Evolutionary conservation across 2,888 invertebrate genomes (phyloP), one percentile per base, ranked within the genome.

Genomic region (Aromia moschata): DNA sequence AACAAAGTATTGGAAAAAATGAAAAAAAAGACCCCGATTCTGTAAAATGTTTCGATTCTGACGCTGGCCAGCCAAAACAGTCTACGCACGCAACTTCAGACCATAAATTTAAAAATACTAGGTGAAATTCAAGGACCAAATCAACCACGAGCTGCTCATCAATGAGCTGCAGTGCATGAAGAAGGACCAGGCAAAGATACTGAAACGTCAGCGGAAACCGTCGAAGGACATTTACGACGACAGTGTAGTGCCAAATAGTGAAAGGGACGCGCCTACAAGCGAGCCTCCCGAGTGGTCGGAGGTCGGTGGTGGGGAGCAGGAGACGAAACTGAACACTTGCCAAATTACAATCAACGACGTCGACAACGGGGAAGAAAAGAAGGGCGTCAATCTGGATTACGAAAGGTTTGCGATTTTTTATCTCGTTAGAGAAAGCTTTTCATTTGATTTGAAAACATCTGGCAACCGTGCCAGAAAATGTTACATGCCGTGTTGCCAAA

Each of bases 101-200:
- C 44, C 47, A 33, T 4, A 10, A 25, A 44, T 25, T 45, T 47
- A 58, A 37, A 63, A 31, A 11, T 16, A 9, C 58, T 54, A 20
- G 47, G 77, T 77, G 2, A 70, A 76, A 63, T 77, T 79, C 58
- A 76, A 79, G 61, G 80, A 80, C 59, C 76, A 75, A 60, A 68
- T 74, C 71, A 87, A 87, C 75, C 89, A 89, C 74, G 89, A 90
- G 79, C 84, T 89, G 80, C 82, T 90, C 70, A 89, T 90, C 71
- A 86, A 87, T 61, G 89, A 90, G 75, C 75, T 89, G 77, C 86
- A 89, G 70, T 85, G 84, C 53, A 89, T 89, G 89, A 84, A 86
- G 47, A 70, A 71, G 45, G 76, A 78, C 59, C 75, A 79, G 44
- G 75, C 76, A 16, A 70, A 74, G 43, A 73, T 77, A 15, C 55